phyloP scores from a whole-genome alignment of 2,113 vertebrate genomes.

The Sylvietta virens region DNA sequence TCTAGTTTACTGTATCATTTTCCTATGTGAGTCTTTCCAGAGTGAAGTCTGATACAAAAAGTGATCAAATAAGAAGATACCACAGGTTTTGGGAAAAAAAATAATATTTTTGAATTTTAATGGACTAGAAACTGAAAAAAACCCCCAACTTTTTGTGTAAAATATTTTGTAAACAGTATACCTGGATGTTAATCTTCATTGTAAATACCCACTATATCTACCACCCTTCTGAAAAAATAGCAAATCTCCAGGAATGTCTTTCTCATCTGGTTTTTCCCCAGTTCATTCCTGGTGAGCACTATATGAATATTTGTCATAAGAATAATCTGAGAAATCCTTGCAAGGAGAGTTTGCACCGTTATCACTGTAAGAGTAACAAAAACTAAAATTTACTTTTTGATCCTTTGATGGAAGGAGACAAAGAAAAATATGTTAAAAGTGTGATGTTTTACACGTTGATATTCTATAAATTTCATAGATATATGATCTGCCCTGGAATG shows the following conservation, averaged over 20 bases:
- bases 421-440: neutral
- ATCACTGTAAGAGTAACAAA: neutral
- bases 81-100: neutral
- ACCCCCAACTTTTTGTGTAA: neutral
- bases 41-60: neutral
- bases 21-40: too few species aligned
- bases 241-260: neutral
- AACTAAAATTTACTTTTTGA: neutral
- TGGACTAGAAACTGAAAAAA: neutral
- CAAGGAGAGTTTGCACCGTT: neutral
- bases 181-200: neutral
- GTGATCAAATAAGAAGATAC: neutral
- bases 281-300: neutral
- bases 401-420: neutral
- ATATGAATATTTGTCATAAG: neutral
- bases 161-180: neutral
- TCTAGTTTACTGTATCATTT: neutral
- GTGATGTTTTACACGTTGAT: neutral
- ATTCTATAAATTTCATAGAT: neutral
- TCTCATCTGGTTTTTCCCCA: neutral
- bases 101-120: neutral
- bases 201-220: neutral
- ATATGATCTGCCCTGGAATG: neutral
- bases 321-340: neutral
- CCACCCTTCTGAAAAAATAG: neutral